These are phyloP conservation scores for Plutomurus gul DNA, from an alignment of 1,140 invertebrate species.

Conservation along the genomic window DNA sequence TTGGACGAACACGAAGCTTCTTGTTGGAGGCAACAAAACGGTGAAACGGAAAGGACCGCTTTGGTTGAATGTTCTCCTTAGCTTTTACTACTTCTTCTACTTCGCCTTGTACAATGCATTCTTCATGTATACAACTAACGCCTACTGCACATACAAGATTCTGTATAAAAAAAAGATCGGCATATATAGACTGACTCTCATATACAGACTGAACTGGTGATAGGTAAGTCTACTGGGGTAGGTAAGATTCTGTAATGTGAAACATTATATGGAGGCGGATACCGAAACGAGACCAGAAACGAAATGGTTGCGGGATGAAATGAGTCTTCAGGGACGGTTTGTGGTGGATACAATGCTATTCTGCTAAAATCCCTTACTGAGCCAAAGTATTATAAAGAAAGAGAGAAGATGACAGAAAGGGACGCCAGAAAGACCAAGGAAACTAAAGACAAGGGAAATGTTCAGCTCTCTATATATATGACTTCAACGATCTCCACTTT, in stretches of 20 bases:
- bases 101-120: too few species aligned
- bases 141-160: too few species aligned
- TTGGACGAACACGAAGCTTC: not conserved
- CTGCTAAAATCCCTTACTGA: not conserved
- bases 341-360: constrained; percentile 29
- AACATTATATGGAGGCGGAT: constrained; percentile 5
- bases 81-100: not conserved
- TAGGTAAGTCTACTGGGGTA: not conserved
- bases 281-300: constrained; percentile 35
- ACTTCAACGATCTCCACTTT: too few species aligned
- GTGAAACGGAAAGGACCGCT: not conserved
- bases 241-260: not conserved
- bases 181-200: not conserved
- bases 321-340: constrained; percentile 40
- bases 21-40: not conserved
- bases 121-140: too few species aligned
- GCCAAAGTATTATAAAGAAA: constrained; percentile 11
- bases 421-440: not conserved
- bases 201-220: too few species aligned
- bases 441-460: constrained; percentile 12
- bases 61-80: not conserved
- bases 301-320: constrained; percentile 41
- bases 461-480: too few species aligned
- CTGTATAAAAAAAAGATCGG: not conserved
- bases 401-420: too few species aligned